Conservation (phyloP, 2,113 vertebrate species). For the Cryptomyrus ogoouensis region DNA sequence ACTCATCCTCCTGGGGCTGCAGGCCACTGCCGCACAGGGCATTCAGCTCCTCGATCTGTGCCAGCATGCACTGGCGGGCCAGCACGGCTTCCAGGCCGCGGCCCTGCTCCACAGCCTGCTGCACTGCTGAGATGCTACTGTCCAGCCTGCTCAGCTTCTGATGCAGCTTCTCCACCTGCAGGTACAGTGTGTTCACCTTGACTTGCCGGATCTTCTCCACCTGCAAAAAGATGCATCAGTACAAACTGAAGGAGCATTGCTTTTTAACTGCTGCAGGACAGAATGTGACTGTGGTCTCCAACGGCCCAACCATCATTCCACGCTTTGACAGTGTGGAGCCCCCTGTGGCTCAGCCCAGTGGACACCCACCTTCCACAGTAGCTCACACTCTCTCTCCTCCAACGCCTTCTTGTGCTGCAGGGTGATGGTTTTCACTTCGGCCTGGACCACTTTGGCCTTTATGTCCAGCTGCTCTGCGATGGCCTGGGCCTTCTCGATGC, state of each 20-base stretch:
- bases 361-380: conserved; percentile 87
- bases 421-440: conserved; percentile 91
- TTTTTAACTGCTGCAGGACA: neutral
- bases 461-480: conserved; percentile 95
- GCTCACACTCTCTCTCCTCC: conserved; percentile 92
- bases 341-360: neutral
- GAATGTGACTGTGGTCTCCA: neutral
- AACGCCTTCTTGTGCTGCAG: conserved; percentile 87
- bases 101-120: conserved; percentile 90
- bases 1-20: conserved; percentile 89
- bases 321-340: neutral
- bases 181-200: conserved; percentile 93
- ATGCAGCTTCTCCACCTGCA: conserved; percentile 93
- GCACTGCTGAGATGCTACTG: conserved; percentile 87
- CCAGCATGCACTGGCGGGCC: conserved; percentile 87
- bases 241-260: neutral
- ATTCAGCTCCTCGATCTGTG: conserved; percentile 93
- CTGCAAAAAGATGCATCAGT: conserved; percentile 47
- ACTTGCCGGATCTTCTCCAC: conserved; percentile 97
- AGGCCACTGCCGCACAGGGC: conserved; percentile 73
- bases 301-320: neutral
- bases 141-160: conserved; percentile 91
- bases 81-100: conserved; percentile 83
- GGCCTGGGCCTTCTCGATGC: conserved; percentile 92
- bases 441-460: conserved; percentile 91